These are phyloP conservation scores for Amazonetta brasiliensis DNA, from an alignment of 2,797 vertebrate species.

Conservation along the genomic window DNA sequence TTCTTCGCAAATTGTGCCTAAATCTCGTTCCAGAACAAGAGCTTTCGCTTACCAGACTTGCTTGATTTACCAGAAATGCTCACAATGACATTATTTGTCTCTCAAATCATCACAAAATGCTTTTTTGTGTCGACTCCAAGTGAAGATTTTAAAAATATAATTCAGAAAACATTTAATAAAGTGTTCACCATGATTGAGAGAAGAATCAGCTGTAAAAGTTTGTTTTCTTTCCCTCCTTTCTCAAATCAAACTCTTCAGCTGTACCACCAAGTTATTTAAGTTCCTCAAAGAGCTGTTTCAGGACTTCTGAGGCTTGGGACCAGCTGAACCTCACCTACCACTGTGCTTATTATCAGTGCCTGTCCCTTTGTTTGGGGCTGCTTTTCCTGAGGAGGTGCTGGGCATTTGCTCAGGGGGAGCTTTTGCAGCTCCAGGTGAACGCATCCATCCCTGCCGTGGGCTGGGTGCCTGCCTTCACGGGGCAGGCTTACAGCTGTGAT, in stretches of 20 bases:
- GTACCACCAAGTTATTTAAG: not conserved
- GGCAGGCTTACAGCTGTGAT: not conserved
- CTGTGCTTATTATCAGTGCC: not conserved
- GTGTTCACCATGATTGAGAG: not conserved
- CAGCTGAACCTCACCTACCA: not conserved
- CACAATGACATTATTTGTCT: not conserved
- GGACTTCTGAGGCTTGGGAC: not conserved
- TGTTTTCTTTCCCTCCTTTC: not conserved
- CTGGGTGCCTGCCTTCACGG: not conserved
- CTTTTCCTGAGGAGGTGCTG: not conserved
- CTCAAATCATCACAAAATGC: not conserved
- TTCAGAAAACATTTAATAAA: not conserved
- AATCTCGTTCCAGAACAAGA: not conserved
- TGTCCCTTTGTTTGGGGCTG: not conserved
- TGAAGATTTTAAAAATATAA: not conserved
- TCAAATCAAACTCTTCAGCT: not conserved
- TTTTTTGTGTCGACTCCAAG: not conserved
- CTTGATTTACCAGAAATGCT: slow-evolving; percentile 7
- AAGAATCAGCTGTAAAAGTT: not conserved
- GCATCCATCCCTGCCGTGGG: accelerated
- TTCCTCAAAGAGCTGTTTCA: not conserved
- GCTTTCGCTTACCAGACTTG: not conserved
- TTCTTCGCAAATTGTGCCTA: not conserved
- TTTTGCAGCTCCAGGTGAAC: not conserved
- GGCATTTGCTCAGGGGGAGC: not conserved